These are phyloP conservation scores for Sialia sialis DNA, from an alignment of 2,113 vertebrate genomes.

Conservation along the genomic window DNA sequence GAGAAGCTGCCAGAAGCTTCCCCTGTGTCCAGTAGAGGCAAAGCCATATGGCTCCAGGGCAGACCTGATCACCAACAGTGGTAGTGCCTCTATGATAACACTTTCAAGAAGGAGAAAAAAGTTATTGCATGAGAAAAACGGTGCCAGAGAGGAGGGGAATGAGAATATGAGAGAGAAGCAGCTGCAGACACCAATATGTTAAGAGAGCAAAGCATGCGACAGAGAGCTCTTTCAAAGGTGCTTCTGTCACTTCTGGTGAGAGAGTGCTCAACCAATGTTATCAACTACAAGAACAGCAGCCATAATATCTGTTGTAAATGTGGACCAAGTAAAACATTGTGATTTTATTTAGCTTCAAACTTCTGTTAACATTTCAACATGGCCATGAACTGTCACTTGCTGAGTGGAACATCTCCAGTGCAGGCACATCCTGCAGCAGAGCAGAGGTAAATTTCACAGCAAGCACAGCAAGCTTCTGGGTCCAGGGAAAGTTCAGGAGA, in stretches of 20 bases:
- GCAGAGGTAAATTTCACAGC: not conserved
- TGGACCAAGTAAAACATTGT: not conserved
- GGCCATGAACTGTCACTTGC: not conserved
- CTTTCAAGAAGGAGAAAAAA: not conserved
- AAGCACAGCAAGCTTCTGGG: not conserved
- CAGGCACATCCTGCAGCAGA: not conserved
- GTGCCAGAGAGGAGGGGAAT: not conserved
- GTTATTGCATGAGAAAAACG: not conserved
- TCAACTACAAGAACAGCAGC: not conserved
- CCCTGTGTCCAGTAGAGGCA: not conserved
- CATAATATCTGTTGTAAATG: not conserved
- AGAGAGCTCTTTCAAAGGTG: not conserved
- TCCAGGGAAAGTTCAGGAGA: not conserved
- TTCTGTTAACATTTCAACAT: not conserved
- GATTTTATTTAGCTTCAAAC: not conserved
- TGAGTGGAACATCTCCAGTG: not conserved
- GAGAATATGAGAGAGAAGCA: not conserved
- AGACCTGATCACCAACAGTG: fast-evolving
- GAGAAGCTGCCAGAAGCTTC: not conserved
- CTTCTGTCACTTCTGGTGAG: not conserved
- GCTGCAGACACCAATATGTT: not conserved
- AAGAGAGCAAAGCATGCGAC: not conserved
- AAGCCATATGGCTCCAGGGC: not conserved
- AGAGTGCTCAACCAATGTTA: not conserved
- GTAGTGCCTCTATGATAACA: not conserved